These are phyloP conservation scores for Microhierax caerulescens DNA, from an alignment of 2,797 vertebrate genomes.

Conservation along the genomic window DNA sequence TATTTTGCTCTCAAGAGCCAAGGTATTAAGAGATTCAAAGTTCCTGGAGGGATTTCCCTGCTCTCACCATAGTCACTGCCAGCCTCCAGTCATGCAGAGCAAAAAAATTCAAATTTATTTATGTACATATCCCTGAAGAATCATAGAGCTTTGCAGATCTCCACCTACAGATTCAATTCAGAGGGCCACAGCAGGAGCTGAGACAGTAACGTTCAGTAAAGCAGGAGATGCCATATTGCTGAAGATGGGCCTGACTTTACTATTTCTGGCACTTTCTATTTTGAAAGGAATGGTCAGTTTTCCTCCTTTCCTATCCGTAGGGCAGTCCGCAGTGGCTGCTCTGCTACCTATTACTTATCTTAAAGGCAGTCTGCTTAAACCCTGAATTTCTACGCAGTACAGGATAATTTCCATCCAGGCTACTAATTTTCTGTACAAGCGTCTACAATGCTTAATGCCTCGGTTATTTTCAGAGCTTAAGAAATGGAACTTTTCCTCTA, in stretches of 20 bases:
- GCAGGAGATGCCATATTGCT: not conserved
- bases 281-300: not conserved
- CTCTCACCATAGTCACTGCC: not conserved
- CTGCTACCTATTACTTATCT: not conserved
- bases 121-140: not conserved
- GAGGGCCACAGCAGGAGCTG: not conserved
- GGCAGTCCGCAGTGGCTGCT: not conserved
- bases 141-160: not conserved
- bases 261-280: slow-evolving; percentile 3
- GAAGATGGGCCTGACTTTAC: not conserved
- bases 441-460: not conserved
- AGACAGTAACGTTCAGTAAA: not conserved
- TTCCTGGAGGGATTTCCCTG: not conserved
- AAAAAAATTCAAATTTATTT: slow-evolving; percentile 11
- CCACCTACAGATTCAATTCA: not conserved
- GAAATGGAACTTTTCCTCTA: not conserved
- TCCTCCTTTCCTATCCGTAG: not conserved
- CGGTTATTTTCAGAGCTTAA: not conserved
- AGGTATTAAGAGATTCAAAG: not conserved
- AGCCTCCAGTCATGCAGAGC: not conserved
- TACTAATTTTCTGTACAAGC: not conserved
- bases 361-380: not conserved
- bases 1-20: not conserved
- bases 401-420: not conserved
- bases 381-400: not conserved